Conservation (phyloP, 2,888 invertebrate species). For the Cantharis lateralis region DNA sequence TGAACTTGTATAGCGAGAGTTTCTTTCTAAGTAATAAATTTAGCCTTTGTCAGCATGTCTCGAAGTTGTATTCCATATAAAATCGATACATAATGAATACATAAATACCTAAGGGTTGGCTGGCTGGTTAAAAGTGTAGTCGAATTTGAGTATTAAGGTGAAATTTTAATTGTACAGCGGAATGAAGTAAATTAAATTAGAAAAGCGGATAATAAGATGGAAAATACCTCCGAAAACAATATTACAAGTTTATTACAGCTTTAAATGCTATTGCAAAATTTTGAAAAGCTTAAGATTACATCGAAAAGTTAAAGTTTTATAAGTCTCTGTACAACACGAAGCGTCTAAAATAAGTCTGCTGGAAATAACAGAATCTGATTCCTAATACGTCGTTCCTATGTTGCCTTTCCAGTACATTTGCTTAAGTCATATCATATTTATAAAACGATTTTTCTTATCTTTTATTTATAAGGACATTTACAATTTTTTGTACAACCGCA, state of each 20-base stretch:
- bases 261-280: not conserved
- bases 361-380: conserved; percentile 33
- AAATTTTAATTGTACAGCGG: not conserved
- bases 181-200: not conserved
- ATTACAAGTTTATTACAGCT: not conserved
- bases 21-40: conserved; percentile 23
- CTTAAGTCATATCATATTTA: conserved; percentile 33
- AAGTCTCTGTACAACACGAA: conserved; percentile 18
- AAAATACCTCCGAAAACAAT: not conserved
- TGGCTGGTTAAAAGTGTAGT: not conserved
- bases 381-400: conserved; percentile 29
- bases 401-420: conserved; percentile 33
- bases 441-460: conserved; percentile 26
- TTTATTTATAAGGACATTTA: conserved; percentile 13
- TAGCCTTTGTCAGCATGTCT: conserved; percentile 31
- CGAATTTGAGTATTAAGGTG: not conserved
- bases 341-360: conserved; percentile 23
- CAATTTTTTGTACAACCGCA: not conserved
- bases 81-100: conserved; percentile 13
- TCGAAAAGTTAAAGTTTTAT: conserved; percentile 21
- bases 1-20: conserved; percentile 14
- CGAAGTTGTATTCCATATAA: conserved; percentile 20
- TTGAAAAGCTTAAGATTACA: conserved; percentile 19
- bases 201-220: not conserved
- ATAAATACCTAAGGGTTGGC: conserved; percentile 2